A percentile compares a stretch with the other conserved stretches of the same genome.
phyloP scores from a whole-genome alignment of 1,140 invertebrate species.

The Aphelenchoides besseyi region DNA sequence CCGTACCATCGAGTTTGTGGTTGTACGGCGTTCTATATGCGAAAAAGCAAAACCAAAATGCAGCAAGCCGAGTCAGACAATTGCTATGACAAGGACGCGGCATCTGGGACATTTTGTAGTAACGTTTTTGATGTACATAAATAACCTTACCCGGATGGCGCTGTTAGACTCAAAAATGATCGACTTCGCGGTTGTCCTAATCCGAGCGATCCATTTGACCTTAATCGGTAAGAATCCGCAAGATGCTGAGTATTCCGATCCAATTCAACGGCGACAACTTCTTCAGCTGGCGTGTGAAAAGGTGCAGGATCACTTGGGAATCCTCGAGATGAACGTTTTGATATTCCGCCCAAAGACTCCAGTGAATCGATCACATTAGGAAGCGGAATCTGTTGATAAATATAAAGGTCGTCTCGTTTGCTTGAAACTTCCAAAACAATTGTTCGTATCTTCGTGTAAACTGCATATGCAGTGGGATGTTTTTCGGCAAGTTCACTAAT shows the following conservation, averaged over 20 bases:
- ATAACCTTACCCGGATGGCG: not conserved
- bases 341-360: not conserved
- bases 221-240: constrained; percentile 26
- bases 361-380: not conserved
- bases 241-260: constrained; percentile 43
- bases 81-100: not conserved
- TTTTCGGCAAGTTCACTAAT: constrained; percentile 31
- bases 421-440: not conserved
- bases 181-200: constrained; percentile 21
- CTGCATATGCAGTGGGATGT: constrained; percentile 25
- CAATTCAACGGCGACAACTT: constrained; percentile 25
- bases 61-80: not conserved
- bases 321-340: constrained; percentile 16
- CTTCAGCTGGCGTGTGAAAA: not conserved
- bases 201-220: constrained; percentile 29
- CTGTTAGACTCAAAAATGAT: constrained; percentile 23
- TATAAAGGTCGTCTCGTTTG: not conserved
- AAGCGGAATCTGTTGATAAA: not conserved
- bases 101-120: not conserved
- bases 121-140: not conserved
- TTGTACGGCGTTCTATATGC: not conserved
- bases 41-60: not conserved
- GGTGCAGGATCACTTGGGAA: constrained; percentile 37
- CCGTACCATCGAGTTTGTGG: not conserved
- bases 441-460: not conserved